Evolutionary conservation across 2,888 invertebrate species (phyloP), one percentile per base, ranked within the genome.

Genomic region (Eumerus sabulonum): DNA sequence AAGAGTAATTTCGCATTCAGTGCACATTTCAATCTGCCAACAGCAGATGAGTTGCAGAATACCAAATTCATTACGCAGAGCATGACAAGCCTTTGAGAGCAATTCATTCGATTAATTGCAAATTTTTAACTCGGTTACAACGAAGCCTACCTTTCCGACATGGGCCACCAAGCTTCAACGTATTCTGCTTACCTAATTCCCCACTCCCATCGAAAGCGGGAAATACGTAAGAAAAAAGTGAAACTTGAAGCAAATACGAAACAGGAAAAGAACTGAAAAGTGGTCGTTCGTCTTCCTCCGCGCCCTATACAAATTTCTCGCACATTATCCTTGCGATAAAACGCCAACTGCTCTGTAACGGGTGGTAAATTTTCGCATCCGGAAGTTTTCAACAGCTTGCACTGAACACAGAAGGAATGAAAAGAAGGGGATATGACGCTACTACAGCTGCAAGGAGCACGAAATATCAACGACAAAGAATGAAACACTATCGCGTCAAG

Each of bases 301-400:
- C 27, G 7, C 53, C 17, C 51, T 45, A 54, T 40, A 48, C 9
- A 48, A 60, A 54, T 54, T 47, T 47, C 38, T 47, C 13, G 36
- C 12, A 27, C 13, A 35, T 53, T 60, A 70, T 62, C 27, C 17
- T 48, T 12, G 54, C 36, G 56, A 36, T 17, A 27, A 62, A 56
- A 63, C 70, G 48, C 36, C 62, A 71, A 62, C 54, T 56, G 54
- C 11, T 13, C 17, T 63, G 54, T 40, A 56, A 50, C 19, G 42
- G 53, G 47, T 54, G 54, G 62, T 42, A 63, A 59, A 62, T 57
- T 51, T 63, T 62, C 62, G 45, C 71, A 50, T 67, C 66, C 67
- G 73, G 77, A 73, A 73, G 62, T 63, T 73, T 67, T 45, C 57
- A 68, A 73, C 73, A 73, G 67, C 77, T 67, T 12, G 27, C 27